Evolutionary conservation across 2,797 vertebrate genomes (phyloP).

Genomic region (Coracias cyanogaster): DNA sequence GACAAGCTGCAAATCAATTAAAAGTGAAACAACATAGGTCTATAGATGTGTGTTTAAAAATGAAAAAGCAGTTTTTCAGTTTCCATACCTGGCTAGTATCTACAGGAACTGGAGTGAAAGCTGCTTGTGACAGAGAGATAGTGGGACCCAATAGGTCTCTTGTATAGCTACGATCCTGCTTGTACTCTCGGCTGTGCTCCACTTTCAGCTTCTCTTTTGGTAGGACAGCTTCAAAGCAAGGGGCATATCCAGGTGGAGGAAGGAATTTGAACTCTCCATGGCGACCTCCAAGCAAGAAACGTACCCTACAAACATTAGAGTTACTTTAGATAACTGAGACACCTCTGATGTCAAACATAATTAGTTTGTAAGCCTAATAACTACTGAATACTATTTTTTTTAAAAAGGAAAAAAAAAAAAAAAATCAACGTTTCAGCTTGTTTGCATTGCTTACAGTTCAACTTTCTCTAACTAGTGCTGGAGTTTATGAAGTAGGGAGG

Average conservation of each 20-base stretch:
- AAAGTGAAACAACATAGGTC: not conserved
- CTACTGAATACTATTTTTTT: not conserved
- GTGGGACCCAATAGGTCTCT: slow-evolving; percentile 91
- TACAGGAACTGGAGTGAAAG: slow-evolving; percentile 93
- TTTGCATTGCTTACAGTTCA: not conserved
- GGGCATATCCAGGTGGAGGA: slow-evolving; percentile 92
- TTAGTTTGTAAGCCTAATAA: not conserved
- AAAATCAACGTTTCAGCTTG: not conserved
- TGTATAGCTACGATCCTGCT: slow-evolving; percentile 84
- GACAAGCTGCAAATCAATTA: not conserved
- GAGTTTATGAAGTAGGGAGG: not conserved
- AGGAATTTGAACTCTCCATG: slow-evolving; percentile 98
- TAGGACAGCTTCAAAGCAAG: slow-evolving; percentile 93
- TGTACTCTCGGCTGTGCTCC: slow-evolving; percentile 89
- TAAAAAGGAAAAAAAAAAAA: no score
- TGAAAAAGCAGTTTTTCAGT: not conserved
- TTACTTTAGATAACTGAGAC: not conserved
- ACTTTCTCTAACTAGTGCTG: not conserved
- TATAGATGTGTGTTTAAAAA: not conserved
- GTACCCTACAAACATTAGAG: slow-evolving; percentile 81
- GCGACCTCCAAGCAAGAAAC: slow-evolving; percentile 92
- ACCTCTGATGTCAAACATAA: not conserved
- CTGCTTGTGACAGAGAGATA: slow-evolving; percentile 89
- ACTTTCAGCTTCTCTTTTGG: slow-evolving; percentile 93
- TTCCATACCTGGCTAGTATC: slow-evolving; percentile 92